Evolutionary conservation across 2,797 vertebrate species (phyloP).

Genomic region (Acipenser oxyrinchus): DNA sequence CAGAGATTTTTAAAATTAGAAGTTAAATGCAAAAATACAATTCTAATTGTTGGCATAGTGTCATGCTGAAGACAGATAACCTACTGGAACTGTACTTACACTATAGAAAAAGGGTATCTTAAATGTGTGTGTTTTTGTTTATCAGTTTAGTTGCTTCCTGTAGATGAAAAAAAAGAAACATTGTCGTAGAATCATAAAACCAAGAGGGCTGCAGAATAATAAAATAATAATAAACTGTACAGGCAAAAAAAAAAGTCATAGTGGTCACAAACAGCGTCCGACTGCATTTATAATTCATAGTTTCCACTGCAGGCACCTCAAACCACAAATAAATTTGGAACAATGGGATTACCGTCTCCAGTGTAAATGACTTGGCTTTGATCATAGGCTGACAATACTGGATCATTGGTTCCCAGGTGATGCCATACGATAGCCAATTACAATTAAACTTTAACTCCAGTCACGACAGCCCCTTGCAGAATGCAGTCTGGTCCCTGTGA

Average conservation of each 20-base stretch:
- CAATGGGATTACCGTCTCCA: background rate
- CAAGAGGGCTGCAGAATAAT: too few relatives aligned
- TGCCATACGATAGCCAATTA: conserved; percentile 7
- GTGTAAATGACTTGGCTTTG: background rate
- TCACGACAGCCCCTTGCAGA: conserved; percentile 33
- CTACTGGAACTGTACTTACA: too few relatives aligned
- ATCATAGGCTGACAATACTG: conserved; percentile 15
- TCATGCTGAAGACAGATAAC: too few relatives aligned
- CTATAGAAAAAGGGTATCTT: too few relatives aligned
- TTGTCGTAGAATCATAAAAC: too few relatives aligned
- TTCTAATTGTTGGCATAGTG: too few relatives aligned
- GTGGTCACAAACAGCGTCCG: too few relatives aligned
- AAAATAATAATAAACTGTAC: background rate
- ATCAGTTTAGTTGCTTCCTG: too few relatives aligned
- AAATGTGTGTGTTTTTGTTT: too few relatives aligned
- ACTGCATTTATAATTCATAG: conserved; percentile 5
- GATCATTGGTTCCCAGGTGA: conserved; percentile 13
- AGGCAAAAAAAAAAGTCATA: background rate
- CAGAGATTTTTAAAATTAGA: too few relatives aligned
- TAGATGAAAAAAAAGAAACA: too few relatives aligned
- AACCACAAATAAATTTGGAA: background rate
- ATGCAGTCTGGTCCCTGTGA: conserved; percentile 31
- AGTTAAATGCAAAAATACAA: too few relatives aligned
- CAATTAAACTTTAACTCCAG: conserved; percentile 22
- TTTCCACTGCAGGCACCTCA: background rate